Base-by-base conservation (phyloP, 2,113 vertebrate species). In the Megaceryle torquata region DNA sequence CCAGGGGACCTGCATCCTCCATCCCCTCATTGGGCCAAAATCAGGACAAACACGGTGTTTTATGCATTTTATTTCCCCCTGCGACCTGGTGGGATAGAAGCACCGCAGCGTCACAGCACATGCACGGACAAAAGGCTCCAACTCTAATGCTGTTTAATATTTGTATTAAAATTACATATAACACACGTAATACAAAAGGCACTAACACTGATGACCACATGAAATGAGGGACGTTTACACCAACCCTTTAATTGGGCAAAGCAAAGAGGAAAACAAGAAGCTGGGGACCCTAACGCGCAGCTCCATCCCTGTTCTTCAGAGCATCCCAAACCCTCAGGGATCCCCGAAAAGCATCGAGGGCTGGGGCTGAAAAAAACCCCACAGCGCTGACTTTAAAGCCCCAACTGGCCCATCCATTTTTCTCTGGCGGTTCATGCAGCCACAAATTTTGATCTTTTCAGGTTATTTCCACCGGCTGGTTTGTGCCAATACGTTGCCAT, bases 151-250 rank as follows among this genome's bases (percentile, higher is more conserved):
- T 7, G 29, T 9, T 39, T 6, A 2, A 28, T 63, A 39, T 53
- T 28, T 9, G 28, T 26, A 28, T 28, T 28, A 53, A 53, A 53
- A 28, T 28, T 28, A 8, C 26, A 28, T 26, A 53, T 28, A 53
- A 53, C 26, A 54, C 21, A 13, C 28, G 4, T 1, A 5, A 10
- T 2, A 6, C 1, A 3, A 25, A 51, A 75, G 59, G 1, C 37
- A 1, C 22, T 4, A 11, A 16, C 2, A 24, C 26, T 10, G 71
- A 2, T 0, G 5, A 4, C 44, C 0, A 0, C 1, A 4, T 17
- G 44, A 9, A 9, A 13, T 0, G 25, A 69, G 22, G 13, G 16
- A 28, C 3, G 1, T 7, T 54, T 1, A 10, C 0, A 3, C 25
- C 7, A 2, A 2, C n/a, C 6, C 17, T 11, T 24, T 2, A 5